Conservation (phyloP, 2,888 invertebrate genomes). For the Anorthoa munda region DNA sequence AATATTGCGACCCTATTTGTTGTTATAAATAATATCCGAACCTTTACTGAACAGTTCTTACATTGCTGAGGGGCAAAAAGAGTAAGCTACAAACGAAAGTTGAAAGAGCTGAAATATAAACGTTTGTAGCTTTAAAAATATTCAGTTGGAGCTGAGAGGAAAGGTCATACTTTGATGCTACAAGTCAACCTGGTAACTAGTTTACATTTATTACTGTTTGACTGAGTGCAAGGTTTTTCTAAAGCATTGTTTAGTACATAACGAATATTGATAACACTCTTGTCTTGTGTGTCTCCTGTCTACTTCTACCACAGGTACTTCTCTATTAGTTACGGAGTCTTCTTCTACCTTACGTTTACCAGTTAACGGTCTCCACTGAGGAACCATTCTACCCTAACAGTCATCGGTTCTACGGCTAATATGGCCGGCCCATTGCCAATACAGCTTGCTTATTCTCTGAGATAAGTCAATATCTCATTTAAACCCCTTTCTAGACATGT, state of each 20-base stretch:
- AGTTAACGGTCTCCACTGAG: too few relatives aligned
- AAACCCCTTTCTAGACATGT: too few relatives aligned
- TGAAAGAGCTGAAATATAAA: constrained; percentile 4
- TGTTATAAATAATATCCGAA: constrained; percentile 36
- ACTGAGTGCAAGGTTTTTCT: not conserved
- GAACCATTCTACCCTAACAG: too few relatives aligned
- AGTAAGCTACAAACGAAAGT: constrained; percentile 29
- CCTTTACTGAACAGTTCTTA: constrained; percentile 16
- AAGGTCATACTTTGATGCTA: not conserved
- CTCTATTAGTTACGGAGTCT: too few relatives aligned
- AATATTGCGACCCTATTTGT: constrained; percentile 26
- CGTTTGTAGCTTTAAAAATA: constrained; percentile 30
- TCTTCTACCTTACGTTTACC: too few relatives aligned
- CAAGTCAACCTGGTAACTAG: not conserved
- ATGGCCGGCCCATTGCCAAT: too few relatives aligned
- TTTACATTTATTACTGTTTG: not conserved
- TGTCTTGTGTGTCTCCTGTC: too few relatives aligned
- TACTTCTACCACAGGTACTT: too few relatives aligned
- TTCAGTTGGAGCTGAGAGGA: not conserved
- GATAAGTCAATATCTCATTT: too few relatives aligned
- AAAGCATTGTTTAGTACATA: not conserved
- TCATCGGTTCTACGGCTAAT: too few relatives aligned
- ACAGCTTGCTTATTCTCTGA: too few relatives aligned
- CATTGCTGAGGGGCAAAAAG: constrained; percentile 23
- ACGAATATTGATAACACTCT: too few relatives aligned